phyloP scores from a whole-genome alignment of 2,113 vertebrate species.

The Xiphophorus maculatus region DNA sequence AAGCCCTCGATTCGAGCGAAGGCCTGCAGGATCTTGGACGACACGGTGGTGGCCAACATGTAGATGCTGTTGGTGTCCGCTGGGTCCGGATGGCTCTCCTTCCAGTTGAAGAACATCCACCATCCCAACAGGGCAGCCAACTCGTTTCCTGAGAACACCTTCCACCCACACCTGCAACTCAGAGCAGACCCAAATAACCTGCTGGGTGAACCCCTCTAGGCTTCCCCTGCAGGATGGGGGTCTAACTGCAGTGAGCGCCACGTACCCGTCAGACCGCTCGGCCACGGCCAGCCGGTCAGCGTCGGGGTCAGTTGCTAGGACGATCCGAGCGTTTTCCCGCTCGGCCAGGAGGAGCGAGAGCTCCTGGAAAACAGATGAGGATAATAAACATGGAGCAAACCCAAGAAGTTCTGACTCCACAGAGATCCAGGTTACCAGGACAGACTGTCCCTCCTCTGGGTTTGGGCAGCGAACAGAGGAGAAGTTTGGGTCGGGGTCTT shows the following conservation, averaged over 20 bases:
- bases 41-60: slow-evolving; percentile 95
- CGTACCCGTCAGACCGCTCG: slow-evolving; percentile 84
- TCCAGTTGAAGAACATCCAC: slow-evolving; percentile 96
- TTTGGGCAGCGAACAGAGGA: slow-evolving; percentile 92
- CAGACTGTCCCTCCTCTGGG: slow-evolving; percentile 93
- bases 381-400: accelerated
- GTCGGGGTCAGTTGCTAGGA: slow-evolving; percentile 94
- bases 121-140: slow-evolving; percentile 92
- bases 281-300: slow-evolving; percentile 94
- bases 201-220: too few species aligned
- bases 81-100: slow-evolving; percentile 70
- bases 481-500: slow-evolving; percentile 93
- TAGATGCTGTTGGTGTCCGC: slow-evolving; percentile 79
- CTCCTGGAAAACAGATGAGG: slow-evolving; percentile 73
- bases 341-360: slow-evolving; percentile 90
- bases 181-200: not conserved
- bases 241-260: not conserved
- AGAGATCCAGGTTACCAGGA: slow-evolving; percentile 81
- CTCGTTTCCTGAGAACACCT: slow-evolving; percentile 94
- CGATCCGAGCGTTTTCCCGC: slow-evolving; percentile 83
- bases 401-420: not conserved
- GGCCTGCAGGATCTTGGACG: slow-evolving; percentile 90
- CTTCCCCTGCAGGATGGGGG: not conserved
- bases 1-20: slow-evolving; percentile 90
- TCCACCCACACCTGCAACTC: slow-evolving; percentile 84